Conservation (phyloP, 1,140 invertebrate genomes). For the Ceratosolen solmsi region DNA sequence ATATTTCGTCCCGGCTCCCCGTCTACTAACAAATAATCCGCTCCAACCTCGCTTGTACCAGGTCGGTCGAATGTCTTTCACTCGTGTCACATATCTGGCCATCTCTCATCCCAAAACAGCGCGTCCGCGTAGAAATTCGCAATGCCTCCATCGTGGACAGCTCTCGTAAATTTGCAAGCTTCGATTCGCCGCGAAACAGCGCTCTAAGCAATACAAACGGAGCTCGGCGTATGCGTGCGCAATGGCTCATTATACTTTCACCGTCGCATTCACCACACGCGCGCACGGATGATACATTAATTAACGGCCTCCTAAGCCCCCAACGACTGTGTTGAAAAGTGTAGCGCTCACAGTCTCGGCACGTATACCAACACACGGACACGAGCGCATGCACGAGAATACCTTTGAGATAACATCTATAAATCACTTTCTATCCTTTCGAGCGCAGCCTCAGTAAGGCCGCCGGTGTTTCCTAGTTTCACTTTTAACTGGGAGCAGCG, state of each 20-base stretch:
- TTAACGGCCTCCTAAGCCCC: conserved; percentile 4
- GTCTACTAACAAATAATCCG: not conserved
- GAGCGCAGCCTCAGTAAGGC: conserved; percentile 13
- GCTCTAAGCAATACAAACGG: not conserved
- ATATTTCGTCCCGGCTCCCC: too few species aligned
- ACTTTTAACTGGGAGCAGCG: conserved; percentile 40
- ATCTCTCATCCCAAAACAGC: too few species aligned
- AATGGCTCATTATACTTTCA: not conserved
- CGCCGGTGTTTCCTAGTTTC: conserved; percentile 47
- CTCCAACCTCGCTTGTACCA: not conserved
- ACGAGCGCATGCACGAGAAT: not conserved
- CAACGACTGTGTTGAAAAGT: conserved; percentile 2
- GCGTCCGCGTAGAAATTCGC: too few species aligned
- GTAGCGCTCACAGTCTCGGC: not conserved
- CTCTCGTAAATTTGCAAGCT: not conserved
- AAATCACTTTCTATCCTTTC: conserved; percentile 48
- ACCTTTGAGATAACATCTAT: conserved; percentile 35
- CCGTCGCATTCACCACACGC: not conserved
- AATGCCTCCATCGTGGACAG: too few species aligned
- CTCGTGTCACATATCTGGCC: too few species aligned
- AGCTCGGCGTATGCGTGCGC: not conserved
- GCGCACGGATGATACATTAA: conserved; percentile 10
- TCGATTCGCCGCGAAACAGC: not conserved
- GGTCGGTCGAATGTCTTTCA: not conserved
- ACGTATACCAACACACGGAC: not conserved